A percentile compares a stretch with the other conserved stretches of the same genome.
phyloP scores from a whole-genome alignment of 2,888 invertebrate genomes.

The Nycteola revayana region DNA sequence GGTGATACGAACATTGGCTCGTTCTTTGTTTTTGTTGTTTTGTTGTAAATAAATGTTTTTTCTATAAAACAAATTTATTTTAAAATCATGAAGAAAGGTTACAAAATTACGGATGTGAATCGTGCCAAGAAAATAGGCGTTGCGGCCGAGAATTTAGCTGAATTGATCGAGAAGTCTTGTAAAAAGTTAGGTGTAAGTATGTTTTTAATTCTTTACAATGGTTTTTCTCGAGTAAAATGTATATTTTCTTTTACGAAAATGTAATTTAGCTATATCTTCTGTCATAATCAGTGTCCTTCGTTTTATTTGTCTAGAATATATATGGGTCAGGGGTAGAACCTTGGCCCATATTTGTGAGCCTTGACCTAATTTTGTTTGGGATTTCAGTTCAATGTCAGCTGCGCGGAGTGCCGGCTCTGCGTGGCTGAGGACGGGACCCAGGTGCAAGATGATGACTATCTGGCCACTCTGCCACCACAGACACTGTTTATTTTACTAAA shows the following conservation, averaged over 20 bases:
- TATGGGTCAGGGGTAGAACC: slow-evolving; percentile 59
- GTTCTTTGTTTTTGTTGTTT: slow-evolving; percentile 36
- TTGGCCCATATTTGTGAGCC: slow-evolving; percentile 57
- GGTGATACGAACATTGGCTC: not conserved
- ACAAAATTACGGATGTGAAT: slow-evolving; percentile 87
- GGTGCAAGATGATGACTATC: slow-evolving; percentile 89
- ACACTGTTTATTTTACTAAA: slow-evolving; percentile 85
- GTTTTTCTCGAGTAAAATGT: not conserved
- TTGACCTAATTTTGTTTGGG: slow-evolving; percentile 51
- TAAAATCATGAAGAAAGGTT: slow-evolving; percentile 83
- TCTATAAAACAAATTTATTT: slow-evolving; percentile 7
- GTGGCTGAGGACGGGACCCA: slow-evolving; percentile 86
- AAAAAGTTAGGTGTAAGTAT: slow-evolving; percentile 83
- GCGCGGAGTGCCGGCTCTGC: slow-evolving; percentile 75
- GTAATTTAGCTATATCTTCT: slow-evolving; percentile 27
- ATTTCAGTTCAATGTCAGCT: slow-evolving; percentile 74
- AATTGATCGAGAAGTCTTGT: slow-evolving; percentile 86
- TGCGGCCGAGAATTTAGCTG: slow-evolving; percentile 84
- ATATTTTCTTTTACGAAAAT: not conserved
- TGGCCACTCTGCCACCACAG: slow-evolving; percentile 87
- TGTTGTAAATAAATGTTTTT: slow-evolving; percentile 20
- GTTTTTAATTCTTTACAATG: slow-evolving; percentile 12
- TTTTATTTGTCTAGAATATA: slow-evolving; percentile 41
- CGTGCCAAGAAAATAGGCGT: slow-evolving; percentile 86
- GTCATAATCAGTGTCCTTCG: slow-evolving; percentile 24